Evolutionary conservation across 35 echinoderm and acorn worm species (phyloP).

Genomic region (Chiridota heheva): DNA sequence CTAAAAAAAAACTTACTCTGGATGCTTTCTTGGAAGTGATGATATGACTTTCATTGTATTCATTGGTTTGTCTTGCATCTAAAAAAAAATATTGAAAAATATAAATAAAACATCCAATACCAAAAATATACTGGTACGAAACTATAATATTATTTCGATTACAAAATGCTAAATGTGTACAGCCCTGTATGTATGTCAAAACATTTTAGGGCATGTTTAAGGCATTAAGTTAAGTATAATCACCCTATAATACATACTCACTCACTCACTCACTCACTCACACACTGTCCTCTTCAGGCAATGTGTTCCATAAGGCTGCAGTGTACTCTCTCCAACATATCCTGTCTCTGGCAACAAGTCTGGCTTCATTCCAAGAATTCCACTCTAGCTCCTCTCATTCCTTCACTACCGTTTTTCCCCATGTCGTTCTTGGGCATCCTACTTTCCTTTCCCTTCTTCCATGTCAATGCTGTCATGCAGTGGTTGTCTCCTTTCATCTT

Average conservation of each 20-base stretch:
- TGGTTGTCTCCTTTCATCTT: too few species aligned
- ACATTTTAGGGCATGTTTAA: not conserved
- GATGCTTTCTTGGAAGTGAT: slow-evolving; percentile 93
- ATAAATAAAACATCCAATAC: not conserved
- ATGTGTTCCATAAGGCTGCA: not conserved
- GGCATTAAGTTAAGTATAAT: not conserved
- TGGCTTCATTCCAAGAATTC: too few species aligned
- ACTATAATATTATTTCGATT: not conserved
- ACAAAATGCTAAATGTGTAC: not conserved
- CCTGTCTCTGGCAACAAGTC: too few species aligned
- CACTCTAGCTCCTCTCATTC: too few species aligned
- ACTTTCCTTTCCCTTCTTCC: too few species aligned
- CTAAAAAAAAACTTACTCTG: slow-evolving; percentile 70
- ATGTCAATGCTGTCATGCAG: too few species aligned
- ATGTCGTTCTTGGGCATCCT: too few species aligned
- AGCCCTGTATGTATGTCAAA: not conserved
- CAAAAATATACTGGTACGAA: not conserved
- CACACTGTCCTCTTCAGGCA: not conserved
- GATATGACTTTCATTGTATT: slow-evolving; percentile 99
- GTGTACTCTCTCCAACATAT: too few species aligned
- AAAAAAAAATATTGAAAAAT: slow-evolving; percentile 15
- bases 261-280: not conserved
- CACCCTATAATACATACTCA: not conserved
- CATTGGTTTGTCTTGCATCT: slow-evolving; percentile 97
- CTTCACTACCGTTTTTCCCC: too few species aligned